Percentiles rank a stretch among this genome's conserved stretches.
Evolutionary conservation across 2,113 vertebrate species (phyloP).

Genomic region (Halichoeres trimaculatus): DNA sequence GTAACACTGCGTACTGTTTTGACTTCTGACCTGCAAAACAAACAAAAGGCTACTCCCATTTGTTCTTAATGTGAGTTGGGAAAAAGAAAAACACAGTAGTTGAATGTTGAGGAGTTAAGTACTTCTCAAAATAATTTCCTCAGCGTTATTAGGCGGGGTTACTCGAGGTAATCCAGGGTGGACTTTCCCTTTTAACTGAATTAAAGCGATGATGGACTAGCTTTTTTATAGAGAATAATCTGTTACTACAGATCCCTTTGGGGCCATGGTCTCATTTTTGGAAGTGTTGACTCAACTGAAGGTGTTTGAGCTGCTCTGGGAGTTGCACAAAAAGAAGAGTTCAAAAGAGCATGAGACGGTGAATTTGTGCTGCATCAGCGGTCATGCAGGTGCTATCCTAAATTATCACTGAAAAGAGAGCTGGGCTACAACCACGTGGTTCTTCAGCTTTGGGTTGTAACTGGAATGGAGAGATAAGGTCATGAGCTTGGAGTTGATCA

Average conservation of each 20-base stretch:
- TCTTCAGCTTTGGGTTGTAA: too few relatives aligned
- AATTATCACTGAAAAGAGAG: neutral
- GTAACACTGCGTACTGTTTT: neutral
- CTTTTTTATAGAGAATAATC: too few relatives aligned
- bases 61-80: neutral
- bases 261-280: too few relatives aligned
- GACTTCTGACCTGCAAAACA: neutral
- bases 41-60: neutral
- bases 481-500: neutral
- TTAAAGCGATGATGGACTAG: too few relatives aligned
- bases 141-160: too few relatives aligned
- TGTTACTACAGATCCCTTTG: too few relatives aligned
- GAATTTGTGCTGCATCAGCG: neutral
- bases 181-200: too few relatives aligned
- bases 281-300: neutral
- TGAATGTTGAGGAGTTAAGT: too few relatives aligned
- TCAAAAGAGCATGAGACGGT: neutral
- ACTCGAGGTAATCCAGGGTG: too few relatives aligned
- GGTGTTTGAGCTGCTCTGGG: too few relatives aligned
- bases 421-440: neutral
- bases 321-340: neutral
- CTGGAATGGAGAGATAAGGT: neutral
- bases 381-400: neutral
- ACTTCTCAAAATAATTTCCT: too few relatives aligned
- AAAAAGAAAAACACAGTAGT: neutral